A percentile compares a stretch with the other conserved stretches of the same genome.
Conservation (phyloP, 2,888 invertebrate species). For the Eristalis pertinax region DNA sequence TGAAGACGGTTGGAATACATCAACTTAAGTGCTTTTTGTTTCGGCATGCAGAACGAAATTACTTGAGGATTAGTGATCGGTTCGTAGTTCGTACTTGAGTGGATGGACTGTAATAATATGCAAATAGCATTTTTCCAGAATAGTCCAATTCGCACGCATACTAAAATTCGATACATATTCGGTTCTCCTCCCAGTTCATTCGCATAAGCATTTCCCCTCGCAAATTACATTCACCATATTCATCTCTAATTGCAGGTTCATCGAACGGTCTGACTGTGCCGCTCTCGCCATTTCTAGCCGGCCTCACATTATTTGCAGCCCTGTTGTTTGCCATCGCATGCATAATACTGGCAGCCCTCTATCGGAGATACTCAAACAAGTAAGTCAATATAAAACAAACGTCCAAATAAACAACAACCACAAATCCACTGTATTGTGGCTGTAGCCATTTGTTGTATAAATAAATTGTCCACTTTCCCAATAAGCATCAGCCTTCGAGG, state of each 20-base stretch:
- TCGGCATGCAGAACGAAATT: not conserved
- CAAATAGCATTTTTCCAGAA: too few relatives aligned
- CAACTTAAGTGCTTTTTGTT: not conserved
- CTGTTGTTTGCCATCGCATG: constrained; percentile 89
- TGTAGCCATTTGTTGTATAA: constrained; percentile 61
- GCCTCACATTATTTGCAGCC: constrained; percentile 89
- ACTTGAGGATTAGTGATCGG: too few relatives aligned
- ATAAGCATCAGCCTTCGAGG: constrained; percentile 49
- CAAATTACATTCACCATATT: constrained; percentile 13
- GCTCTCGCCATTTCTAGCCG: constrained; percentile 89
- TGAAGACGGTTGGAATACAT: not conserved
- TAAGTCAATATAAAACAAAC: constrained; percentile 77
- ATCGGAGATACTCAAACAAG: constrained; percentile 84
- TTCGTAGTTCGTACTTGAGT: too few relatives aligned
- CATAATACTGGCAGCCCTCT: constrained; percentile 88
- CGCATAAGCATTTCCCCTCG: not conserved
- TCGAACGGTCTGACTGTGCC: constrained; percentile 84
- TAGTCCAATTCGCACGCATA: not conserved
- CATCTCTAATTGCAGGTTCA: constrained; percentile 83
- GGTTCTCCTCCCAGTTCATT: not conserved
- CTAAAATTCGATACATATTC: not conserved
- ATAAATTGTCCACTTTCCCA: constrained; percentile 51
- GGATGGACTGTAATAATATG: too few relatives aligned
- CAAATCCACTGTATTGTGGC: constrained; percentile 69
- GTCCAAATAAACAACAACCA: constrained; percentile 50